Percentiles rank a stretch among this genome's conserved stretches.
Conservation (phyloP, 2,797 vertebrate species). For the Graptemys geographica region DNA sequence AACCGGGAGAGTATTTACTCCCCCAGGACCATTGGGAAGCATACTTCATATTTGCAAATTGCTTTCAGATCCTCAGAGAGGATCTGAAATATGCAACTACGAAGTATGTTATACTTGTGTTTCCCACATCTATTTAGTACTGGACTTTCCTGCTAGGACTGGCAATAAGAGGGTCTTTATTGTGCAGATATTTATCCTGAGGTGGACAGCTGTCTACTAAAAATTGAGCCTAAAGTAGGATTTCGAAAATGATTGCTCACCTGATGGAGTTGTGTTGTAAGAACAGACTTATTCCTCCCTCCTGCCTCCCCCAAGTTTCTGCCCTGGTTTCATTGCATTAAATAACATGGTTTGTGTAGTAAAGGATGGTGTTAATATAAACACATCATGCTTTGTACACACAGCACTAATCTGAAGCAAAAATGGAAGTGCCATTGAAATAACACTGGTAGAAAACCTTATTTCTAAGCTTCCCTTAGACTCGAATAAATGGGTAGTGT, state of each 20-base stretch:
- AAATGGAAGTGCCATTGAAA: constrained; percentile 23
- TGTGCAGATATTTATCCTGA: neutral
- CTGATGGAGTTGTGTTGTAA: neutral
- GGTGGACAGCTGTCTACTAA: neutral
- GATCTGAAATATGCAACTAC: neutral
- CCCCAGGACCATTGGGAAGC: neutral
- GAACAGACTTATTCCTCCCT: neutral
- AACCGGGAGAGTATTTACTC: neutral
- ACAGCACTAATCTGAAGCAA: constrained; percentile 23
- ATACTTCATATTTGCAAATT: neutral
- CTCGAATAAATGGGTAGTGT: constrained; percentile 1
- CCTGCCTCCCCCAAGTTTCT: neutral
- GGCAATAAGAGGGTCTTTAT: neutral
- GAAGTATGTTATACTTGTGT: neutral
- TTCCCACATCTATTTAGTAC: neutral
- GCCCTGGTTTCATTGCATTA: neutral
- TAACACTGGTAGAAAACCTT: constrained; percentile 29
- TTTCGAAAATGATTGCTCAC: neutral
- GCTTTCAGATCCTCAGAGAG: neutral
- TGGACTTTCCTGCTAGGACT: neutral
- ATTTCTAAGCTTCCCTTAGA: constrained; percentile 37
- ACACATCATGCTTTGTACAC: neutral
- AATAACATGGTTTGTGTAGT: constrained; percentile 9
- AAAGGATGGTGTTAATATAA: neutral
- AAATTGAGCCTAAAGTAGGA: neutral